Evolutionary conservation across 2,113 vertebrate genomes (phyloP).

Genomic region (Leptobrachium leishanense): DNA sequence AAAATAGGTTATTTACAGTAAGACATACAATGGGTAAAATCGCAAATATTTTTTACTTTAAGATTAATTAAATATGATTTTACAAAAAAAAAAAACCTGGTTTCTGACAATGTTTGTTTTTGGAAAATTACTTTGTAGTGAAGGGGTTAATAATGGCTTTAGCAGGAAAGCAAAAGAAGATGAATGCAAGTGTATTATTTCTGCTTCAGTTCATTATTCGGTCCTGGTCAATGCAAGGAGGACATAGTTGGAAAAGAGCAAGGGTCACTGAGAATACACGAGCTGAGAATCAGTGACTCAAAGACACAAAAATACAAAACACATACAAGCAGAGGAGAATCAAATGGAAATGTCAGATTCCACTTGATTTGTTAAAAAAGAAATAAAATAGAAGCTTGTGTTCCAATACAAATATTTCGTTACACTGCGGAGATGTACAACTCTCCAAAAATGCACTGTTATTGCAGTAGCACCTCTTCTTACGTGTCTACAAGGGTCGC

Average conservation of each 20-base stretch:
- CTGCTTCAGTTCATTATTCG: slow-evolving; percentile 16
- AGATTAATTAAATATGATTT: too few relatives aligned
- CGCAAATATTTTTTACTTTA: too few relatives aligned
- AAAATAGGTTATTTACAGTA: too few relatives aligned
- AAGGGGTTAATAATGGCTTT: neutral
- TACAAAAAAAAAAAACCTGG: too few relatives aligned
- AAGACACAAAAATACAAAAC: slow-evolving; percentile 11
- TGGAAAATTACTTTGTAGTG: neutral
- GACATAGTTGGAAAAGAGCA: slow-evolving; percentile 18
- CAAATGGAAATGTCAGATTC: slow-evolving; percentile 36
- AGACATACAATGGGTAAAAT: too few relatives aligned
- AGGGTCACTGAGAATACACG: slow-evolving; percentile 40
- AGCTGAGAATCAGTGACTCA: slow-evolving; percentile 30
- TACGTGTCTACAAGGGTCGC: neutral
- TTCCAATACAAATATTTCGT: slow-evolving; percentile 5
- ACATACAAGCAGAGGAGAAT: neutral
- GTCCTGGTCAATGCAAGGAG: slow-evolving; percentile 11
- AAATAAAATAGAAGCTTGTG: slow-evolving; percentile 8
- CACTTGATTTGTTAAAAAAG: neutral
- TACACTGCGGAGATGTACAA: neutral
- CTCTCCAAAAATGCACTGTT: neutral
- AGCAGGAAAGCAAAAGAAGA: slow-evolving; percentile 13
- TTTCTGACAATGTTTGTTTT: too few relatives aligned
- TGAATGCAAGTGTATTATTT: slow-evolving; percentile 29
- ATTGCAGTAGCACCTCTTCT: neutral